Base-by-base conservation (phyloP, 2,797 vertebrate genomes). In the Sebastes baramenuke region DNA sequence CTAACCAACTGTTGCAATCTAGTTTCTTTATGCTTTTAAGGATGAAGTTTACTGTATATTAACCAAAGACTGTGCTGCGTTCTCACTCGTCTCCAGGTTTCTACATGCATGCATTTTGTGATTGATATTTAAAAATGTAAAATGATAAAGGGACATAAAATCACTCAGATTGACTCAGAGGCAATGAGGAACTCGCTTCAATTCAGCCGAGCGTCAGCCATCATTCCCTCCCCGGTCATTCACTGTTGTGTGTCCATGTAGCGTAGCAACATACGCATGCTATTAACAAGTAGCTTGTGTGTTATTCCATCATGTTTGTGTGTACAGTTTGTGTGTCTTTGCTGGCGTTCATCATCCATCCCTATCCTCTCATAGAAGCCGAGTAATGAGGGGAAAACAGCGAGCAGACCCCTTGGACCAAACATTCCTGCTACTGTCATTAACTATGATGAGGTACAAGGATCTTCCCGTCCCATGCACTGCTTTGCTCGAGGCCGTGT, bases 381-480 rank as follows among this genome's bases (percentile, higher is more conserved):
- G 93, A 88, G 68, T 85, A 84, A 88, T 92, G 93, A 94, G 93
- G 93, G 94, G 93, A 95, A 96, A 94, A 88, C 95, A 91, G 90
- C 87, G 82, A 93, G 91, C 93, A 95, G 92, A 94, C 85, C 90
- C 85, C 93, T 95, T 84, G 94, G 94, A 96, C 93, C 93, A 95
- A 95, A 93, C 93, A 92, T 91, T 93, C 91, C 95, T 86, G 94
- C 94, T 88, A 90, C 94, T 92, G 73, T 95, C 91, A 88, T 96
- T 96, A 96, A 91, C 93, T 96, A 95, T 95, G 94, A 95, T 73
- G 94, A 97, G 95, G 96, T 96, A 96, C 92, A 95, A 90, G 87
- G 86, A 92, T 67, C 80, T 52, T 87, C 58, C 81, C 38, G 56
- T 84, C 79, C 77, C 88, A 91, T 89, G 83, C 92, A 89, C 70